A percentile compares a stretch with the other conserved stretches of the same genome.
Evolutionary conservation across 1,140 invertebrate genomes (phyloP).

Genomic region (Bombus waltoni): DNA sequence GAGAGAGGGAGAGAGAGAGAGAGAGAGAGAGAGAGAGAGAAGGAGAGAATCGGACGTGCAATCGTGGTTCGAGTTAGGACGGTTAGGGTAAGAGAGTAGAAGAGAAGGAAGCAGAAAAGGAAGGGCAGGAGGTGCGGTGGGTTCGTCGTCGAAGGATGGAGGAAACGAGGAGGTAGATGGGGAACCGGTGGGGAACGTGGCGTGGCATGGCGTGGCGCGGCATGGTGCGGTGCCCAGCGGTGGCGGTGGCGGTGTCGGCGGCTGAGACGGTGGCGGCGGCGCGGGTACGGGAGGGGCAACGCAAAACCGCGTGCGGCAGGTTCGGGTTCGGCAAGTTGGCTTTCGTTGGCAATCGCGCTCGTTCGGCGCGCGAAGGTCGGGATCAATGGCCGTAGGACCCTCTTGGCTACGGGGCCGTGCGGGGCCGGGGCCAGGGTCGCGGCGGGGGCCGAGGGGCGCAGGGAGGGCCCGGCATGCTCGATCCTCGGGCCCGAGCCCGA

Average conservation of each 20-base stretch:
- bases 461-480: conserved; percentile 48
- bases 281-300: conserved; percentile 41
- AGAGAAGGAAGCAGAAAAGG: conserved; percentile 57
- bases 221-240: conserved; percentile 21
- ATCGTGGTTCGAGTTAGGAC: conserved; percentile 52
- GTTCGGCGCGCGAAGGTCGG: conserved; percentile 83
- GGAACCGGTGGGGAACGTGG: conserved; percentile 11
- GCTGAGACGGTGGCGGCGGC: background rate
- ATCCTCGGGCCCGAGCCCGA: conserved; percentile 52
- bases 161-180: conserved; percentile 51
- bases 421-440: conserved; percentile 32
- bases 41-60: conserved; percentile 32
- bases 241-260: conserved; percentile 20
- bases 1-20: background rate
- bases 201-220: background rate
- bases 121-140: conserved; percentile 59
- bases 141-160: conserved; percentile 54
- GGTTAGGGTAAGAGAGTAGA: conserved; percentile 37
- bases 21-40: background rate
- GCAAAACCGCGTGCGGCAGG: conserved; percentile 62
- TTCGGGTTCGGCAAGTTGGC: conserved; percentile 75
- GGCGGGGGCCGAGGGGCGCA: conserved; percentile 35
- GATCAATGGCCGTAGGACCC: conserved; percentile 83
- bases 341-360: conserved; percentile 81
- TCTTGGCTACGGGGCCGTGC: conserved; percentile 65